Conservation (phyloP, 2,113 vertebrate species). For the Calyptommatus sinebrachiatus region DNA sequence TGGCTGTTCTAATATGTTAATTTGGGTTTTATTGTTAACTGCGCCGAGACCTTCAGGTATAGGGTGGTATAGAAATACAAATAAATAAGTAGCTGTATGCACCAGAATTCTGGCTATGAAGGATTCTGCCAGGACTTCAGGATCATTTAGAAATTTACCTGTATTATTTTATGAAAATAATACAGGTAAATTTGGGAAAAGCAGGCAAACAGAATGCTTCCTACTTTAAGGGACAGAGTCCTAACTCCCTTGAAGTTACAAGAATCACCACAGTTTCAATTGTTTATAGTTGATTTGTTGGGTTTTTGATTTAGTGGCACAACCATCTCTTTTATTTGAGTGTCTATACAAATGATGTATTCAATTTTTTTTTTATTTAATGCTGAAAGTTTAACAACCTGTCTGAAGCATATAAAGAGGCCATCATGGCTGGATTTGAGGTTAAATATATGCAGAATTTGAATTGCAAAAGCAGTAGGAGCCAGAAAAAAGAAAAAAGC, state of each 20-base stretch:
- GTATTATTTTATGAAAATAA: no score
- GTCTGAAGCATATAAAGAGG: neutral
- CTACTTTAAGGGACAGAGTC: no score
- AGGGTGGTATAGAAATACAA: no score
- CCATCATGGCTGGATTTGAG: neutral
- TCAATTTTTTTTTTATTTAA: neutral
- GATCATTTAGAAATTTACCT: neutral
- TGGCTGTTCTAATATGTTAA: no score
- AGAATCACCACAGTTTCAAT: no score
- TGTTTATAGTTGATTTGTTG: neutral
- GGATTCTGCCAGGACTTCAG: neutral
- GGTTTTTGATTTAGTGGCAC: neutral
- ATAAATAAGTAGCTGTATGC: neutral
- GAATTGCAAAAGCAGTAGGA: neutral
- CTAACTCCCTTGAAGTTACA: no score
- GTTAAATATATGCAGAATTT: neutral
- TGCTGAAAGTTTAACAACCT: neutral
- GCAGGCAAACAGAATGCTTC: no score
- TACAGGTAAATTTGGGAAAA: no score
- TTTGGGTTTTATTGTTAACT: no score
- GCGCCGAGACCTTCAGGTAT: no score
- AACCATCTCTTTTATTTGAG: neutral
- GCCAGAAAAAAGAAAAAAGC: neutral
- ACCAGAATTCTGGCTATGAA: neutral
- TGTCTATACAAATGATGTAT: neutral